Evolutionary conservation across 64 coral and sea anemone species (phyloP), one percentile per base, ranked within the genome.

Genomic region (Astreopora myriophthalma): DNA sequence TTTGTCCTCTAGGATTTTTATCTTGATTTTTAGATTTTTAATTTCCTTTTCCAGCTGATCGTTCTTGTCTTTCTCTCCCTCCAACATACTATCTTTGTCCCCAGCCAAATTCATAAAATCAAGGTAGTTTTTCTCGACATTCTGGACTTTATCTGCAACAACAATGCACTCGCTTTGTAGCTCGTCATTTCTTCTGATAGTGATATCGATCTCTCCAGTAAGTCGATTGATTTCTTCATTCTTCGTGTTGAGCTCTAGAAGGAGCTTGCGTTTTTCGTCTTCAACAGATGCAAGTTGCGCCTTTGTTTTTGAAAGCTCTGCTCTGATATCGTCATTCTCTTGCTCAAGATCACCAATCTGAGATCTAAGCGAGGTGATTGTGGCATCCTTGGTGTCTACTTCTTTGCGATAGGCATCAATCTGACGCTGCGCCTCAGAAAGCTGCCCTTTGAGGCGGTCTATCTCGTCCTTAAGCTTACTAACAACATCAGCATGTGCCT

Each of bases 391-490:
- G 14, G 74, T 92, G 16, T 90, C 79, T 14, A 69, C 42, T 58
- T 97, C 91, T 90, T 64, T 85, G 46, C 84, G 92, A 32, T 92
- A 89, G 17, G 84, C 74, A 26, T 90, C 92, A 89, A 85, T 87
- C 25, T 85, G 92, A 46, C 95, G 91, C 62, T 94, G 70, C 52
- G 92, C 87, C 34, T 97, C 95, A 48, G 79, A 78, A 16, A 97
- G 81, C 36, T 80, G 85, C 20, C 86, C 86, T 63, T 97, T 94
- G 19, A 97, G 79, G 26, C 91, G 95, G 8, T 90, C 88, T 9
- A 97, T 80, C 19, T 97, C 95, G 46, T 97, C 95, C 76, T 90
- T 92, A 3, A 97, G 79, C 34, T 97, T 97, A 35, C 70, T 73
- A 22, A 97, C 95, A 35, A 87, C 81, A 4, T 87, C 48, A 20